Evolutionary conservation across 2,888 invertebrate genomes (phyloP).

Genomic region (Acleris emargana): DNA sequence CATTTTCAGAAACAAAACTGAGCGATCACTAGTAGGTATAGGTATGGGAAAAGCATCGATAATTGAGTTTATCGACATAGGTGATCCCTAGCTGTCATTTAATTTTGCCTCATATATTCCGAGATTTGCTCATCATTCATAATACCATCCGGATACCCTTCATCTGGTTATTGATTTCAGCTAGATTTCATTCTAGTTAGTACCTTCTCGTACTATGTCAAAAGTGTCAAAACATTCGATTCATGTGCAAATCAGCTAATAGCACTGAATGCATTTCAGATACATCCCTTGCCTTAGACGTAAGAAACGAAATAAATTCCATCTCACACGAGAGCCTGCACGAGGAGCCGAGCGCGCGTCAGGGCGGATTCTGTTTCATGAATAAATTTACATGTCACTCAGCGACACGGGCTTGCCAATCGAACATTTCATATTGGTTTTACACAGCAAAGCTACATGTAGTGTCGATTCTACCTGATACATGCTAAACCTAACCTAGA

Average conservation of each 20-base stretch:
- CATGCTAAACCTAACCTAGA: neutral
- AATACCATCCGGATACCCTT: too few species aligned
- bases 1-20: too few species aligned
- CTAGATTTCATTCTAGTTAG: too few species aligned
- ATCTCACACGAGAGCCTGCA: conserved; percentile 5
- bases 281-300: neutral
- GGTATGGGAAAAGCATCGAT: too few species aligned
- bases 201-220: too few species aligned
- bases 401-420: conserved; percentile 26
- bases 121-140: too few species aligned
- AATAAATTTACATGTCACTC: conserved; percentile 37
- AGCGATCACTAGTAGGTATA: too few species aligned
- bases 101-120: too few species aligned
- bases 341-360: conserved; percentile 20
- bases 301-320: conserved; percentile 18
- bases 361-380: conserved; percentile 34
- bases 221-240: neutral
- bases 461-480: neutral
- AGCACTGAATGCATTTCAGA: too few species aligned
- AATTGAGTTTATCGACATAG: too few species aligned
- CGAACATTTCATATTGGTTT: conserved; percentile 32
- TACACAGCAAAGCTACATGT: neutral
- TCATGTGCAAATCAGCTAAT: neutral
- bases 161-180: too few species aligned
- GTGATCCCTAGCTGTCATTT: too few species aligned